Evolutionary conservation across 2,797 vertebrate genomes (phyloP).

Genomic region (Uromys caudimaculatus): DNA sequence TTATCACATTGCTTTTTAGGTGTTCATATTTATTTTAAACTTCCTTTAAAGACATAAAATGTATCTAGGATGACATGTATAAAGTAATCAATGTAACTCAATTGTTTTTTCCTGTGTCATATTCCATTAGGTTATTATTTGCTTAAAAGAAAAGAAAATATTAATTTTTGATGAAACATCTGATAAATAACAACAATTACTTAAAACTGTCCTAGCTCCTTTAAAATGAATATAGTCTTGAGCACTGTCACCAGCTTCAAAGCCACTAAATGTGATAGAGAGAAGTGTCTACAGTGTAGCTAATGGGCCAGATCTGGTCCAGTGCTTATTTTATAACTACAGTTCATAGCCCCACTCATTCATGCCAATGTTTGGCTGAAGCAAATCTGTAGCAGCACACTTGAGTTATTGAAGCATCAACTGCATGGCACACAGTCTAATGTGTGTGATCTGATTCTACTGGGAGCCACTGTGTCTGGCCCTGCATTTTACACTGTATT

Average conservation of each 20-base stretch:
- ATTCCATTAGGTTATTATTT: background rate
- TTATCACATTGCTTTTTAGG: conserved; percentile 54
- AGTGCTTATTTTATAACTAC: conserved; percentile 41
- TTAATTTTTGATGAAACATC: conserved; percentile 33
- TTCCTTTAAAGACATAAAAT: conserved; percentile 57
- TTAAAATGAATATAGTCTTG: background rate
- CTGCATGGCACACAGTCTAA: background rate
- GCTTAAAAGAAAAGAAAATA: background rate
- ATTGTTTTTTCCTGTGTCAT: background rate
- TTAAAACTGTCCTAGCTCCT: background rate
- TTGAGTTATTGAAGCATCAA: background rate
- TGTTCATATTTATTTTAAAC: conserved; percentile 49
- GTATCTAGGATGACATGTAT: background rate
- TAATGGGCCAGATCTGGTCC: background rate
- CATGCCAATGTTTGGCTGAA: background rate
- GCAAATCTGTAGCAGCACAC: background rate
- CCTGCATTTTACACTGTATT: conserved; percentile 18
- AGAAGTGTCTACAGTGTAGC: background rate
- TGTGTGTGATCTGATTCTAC: conserved; percentile 5
- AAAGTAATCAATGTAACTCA: background rate
- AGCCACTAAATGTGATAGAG: background rate
- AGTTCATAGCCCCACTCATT: background rate
- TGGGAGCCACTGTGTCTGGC: background rate
- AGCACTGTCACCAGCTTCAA: background rate
- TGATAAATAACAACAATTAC: background rate